Percentiles rank a stretch among this genome's conserved stretches.
These are phyloP conservation scores for Peromyscus aztecus DNA, from an alignment of 2,797 vertebrate genomes.

Conservation along the genomic window DNA sequence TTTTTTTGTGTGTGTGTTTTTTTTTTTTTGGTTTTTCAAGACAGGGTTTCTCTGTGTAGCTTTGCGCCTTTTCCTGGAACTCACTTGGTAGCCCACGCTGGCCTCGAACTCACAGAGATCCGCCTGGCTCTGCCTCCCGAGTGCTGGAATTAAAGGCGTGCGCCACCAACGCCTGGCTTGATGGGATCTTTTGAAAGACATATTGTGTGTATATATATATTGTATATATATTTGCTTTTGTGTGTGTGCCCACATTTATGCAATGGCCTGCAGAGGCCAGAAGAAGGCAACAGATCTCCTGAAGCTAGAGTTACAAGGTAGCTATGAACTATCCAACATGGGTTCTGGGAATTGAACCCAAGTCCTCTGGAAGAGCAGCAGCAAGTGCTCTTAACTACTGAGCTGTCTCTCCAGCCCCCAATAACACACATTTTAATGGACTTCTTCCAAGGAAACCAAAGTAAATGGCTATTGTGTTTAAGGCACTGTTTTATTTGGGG, in stretches of 20 bases:
- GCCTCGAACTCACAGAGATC: too few species aligned
- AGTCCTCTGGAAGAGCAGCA: neutral
- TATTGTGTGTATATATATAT: neutral
- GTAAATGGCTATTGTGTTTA: slow-evolving; percentile 31
- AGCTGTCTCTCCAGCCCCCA: neutral
- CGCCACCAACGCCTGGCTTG: too few species aligned
- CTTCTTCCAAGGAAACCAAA: slow-evolving; percentile 51
- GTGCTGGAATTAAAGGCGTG: too few species aligned
- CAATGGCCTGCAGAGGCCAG: neutral
- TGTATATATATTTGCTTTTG: too few species aligned
- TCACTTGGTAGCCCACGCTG: too few species aligned
- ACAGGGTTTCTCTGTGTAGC: too few species aligned
- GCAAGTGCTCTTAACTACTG: neutral
- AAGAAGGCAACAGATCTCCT: neutral
- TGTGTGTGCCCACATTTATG: neutral
- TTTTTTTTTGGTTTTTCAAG: too few species aligned
- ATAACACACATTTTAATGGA: slow-evolving; percentile 15
- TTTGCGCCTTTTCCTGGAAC: too few species aligned
- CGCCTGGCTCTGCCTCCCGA: too few species aligned
- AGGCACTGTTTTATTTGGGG: neutral
- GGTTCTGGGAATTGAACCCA: neutral
- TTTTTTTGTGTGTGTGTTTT: too few species aligned
- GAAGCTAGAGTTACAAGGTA: neutral
- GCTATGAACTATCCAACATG: too few species aligned
- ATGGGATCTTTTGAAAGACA: slow-evolving; percentile 1